Evolutionary conservation across 2,113 vertebrate species (phyloP).

Genomic region (Thamnaconus septentrionalis): DNA sequence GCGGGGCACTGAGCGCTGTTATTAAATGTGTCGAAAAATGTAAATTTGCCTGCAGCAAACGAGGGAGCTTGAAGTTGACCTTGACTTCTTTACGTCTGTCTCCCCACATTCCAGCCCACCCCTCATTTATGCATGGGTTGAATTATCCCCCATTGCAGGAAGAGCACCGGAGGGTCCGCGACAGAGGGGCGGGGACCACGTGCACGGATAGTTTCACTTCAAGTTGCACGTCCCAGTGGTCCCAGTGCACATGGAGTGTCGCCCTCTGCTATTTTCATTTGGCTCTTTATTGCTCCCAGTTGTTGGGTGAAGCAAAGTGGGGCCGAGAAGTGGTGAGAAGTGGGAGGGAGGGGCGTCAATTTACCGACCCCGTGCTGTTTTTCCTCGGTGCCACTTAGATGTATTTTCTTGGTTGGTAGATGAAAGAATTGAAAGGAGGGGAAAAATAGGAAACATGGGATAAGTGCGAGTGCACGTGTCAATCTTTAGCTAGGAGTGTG

Average conservation of each 20-base stretch:
- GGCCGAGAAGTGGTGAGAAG: conserved; percentile 20
- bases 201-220: conserved; percentile 1
- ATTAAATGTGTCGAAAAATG: neutral
- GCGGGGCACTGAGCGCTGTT: neutral
- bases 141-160: conserved; percentile 38
- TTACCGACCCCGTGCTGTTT: conserved; percentile 35
- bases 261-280: conserved; percentile 63
- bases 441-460: too few species aligned
- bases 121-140: conserved; percentile 28
- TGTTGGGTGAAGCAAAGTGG: conserved; percentile 59
- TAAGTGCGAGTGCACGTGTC: too few species aligned
- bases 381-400: conserved; percentile 38
- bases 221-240: conserved; percentile 34
- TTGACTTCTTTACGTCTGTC: conserved; percentile 20
- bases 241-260: conserved; percentile 44
- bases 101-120: conserved; percentile 11
- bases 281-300: conserved; percentile 69
- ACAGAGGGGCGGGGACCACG: neutral
- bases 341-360: conserved; percentile 3
- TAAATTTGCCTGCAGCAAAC: conserved; percentile 33
- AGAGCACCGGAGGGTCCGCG: conserved; percentile 6
- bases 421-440: too few species aligned
- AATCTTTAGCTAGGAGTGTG: too few species aligned
- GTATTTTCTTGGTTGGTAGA: too few species aligned
- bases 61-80: conserved; percentile 39